Evolutionary conservation across 1,140 invertebrate species (phyloP).

Genomic region (Scylla paramamosain): DNA sequence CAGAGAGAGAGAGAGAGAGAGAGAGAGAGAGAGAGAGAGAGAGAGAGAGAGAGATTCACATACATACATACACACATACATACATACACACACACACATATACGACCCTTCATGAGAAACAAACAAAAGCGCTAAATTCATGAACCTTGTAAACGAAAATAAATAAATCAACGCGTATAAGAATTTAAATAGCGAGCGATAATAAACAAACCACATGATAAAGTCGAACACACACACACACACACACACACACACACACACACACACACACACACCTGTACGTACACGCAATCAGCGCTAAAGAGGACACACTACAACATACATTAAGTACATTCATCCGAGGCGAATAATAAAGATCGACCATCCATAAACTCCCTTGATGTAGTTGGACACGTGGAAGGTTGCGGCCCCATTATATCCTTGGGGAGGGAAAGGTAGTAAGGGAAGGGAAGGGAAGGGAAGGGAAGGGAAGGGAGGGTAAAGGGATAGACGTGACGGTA

Average conservation of each 20-base stretch:
- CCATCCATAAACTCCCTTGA: too few relatives aligned
- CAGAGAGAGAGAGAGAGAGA: too few relatives aligned
- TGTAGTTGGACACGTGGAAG: too few relatives aligned
- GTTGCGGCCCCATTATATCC: too few relatives aligned
- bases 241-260: slow-evolving; percentile 29
- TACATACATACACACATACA: neutral
- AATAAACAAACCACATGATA: neutral
- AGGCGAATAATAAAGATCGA: too few relatives aligned
- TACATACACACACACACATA: neutral
- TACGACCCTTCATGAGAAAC: neutral
- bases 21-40: too few relatives aligned
- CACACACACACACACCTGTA: neutral
- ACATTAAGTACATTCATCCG: neutral
- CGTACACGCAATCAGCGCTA: neutral
- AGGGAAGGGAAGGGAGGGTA: too few relatives aligned
- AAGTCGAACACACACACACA: neutral
- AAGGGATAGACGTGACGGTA: too few relatives aligned
- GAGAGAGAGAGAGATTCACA: neutral
- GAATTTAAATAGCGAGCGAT: neutral
- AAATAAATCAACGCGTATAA: neutral
- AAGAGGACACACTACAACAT: neutral
- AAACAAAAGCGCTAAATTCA: neutral
- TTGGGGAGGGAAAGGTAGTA: too few relatives aligned
- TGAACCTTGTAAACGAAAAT: neutral
- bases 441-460: too few relatives aligned